These are phyloP conservation scores for Geopemphigus sp. DNA, from an alignment of 1,140 invertebrate genomes.

Conservation along the genomic window DNA sequence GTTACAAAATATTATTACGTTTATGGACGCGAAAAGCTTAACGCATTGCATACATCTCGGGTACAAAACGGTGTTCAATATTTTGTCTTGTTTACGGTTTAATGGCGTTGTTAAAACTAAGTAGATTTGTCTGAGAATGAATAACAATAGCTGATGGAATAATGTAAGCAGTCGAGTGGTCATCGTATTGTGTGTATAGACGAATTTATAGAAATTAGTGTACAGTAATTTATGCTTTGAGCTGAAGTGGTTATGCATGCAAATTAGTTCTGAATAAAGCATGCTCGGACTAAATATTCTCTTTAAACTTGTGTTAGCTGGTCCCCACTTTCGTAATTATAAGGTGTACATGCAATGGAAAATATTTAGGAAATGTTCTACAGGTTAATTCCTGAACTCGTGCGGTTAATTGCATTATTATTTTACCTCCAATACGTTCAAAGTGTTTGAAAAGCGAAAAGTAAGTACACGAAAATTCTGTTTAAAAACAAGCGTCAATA, in stretches of 20 bases:
- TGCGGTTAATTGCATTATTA: too few relatives aligned
- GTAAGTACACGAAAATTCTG: too few relatives aligned
- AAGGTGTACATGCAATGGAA: not conserved
- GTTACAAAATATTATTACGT: too few relatives aligned
- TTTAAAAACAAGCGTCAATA: too few relatives aligned
- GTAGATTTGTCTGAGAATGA: not conserved
- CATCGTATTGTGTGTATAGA: not conserved
- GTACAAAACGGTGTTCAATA: too few relatives aligned
- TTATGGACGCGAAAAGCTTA: too few relatives aligned
- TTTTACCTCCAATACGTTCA: too few relatives aligned
- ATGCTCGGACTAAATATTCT: not conserved
- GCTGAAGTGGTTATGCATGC: not conserved
- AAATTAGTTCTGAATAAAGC: conserved; percentile 1
- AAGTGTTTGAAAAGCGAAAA: too few relatives aligned
- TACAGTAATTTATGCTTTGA: not conserved
- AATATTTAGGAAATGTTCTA: conserved; percentile 3
- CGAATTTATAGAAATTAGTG: not conserved
- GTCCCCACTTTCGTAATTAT: not conserved
- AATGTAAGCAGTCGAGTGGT: not conserved
- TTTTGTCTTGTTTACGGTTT: too few relatives aligned
- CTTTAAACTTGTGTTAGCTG: not conserved
- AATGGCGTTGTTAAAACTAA: too few relatives aligned
- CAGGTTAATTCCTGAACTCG: too few relatives aligned
- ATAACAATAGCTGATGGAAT: not conserved
- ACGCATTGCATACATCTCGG: too few relatives aligned